Conservation (phyloP, 2,113 vertebrate species). For the Corythornis cristatus region DNA sequence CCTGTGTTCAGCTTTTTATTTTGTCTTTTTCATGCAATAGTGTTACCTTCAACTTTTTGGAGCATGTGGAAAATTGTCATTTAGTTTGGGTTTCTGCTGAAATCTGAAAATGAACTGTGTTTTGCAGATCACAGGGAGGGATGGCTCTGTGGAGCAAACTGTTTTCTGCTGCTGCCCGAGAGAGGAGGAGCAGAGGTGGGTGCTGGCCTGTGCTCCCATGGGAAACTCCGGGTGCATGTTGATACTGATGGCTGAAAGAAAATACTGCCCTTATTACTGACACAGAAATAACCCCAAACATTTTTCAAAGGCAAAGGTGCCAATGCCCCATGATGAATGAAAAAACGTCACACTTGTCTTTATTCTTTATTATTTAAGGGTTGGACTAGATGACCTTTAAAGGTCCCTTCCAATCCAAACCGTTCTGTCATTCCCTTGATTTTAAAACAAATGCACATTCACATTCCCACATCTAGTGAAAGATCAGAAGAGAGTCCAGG, state of each 20-base stretch:
- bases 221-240: not conserved
- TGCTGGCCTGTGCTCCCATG: rapidly evolving
- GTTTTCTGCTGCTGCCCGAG: not conserved
- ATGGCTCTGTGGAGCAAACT: rapidly evolving
- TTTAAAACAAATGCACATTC: rapidly evolving
- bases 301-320: not conserved
- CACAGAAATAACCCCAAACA: not conserved
- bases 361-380: too few species aligned
- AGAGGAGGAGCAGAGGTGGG: not conserved
- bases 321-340: rapidly evolving
- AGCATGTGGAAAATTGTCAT: not conserved
- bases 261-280: not conserved
- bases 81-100: not conserved
- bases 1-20: not conserved
- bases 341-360: not conserved
- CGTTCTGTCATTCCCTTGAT: not conserved
- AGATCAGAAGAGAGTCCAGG: rapidly evolving
- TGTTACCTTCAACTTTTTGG: not conserved
- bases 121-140: not conserved
- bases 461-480: not conserved
- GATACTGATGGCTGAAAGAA: not conserved
- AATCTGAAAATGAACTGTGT: not conserved
- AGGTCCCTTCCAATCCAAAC: not conserved
- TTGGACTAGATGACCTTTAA: not conserved
- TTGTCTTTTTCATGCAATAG: not conserved